A percentile compares a stretch with the other conserved stretches of the same genome.
These are phyloP conservation scores for Pyralis farinalis DNA, from an alignment of 2,888 invertebrate genomes.

Conservation along the genomic window DNA sequence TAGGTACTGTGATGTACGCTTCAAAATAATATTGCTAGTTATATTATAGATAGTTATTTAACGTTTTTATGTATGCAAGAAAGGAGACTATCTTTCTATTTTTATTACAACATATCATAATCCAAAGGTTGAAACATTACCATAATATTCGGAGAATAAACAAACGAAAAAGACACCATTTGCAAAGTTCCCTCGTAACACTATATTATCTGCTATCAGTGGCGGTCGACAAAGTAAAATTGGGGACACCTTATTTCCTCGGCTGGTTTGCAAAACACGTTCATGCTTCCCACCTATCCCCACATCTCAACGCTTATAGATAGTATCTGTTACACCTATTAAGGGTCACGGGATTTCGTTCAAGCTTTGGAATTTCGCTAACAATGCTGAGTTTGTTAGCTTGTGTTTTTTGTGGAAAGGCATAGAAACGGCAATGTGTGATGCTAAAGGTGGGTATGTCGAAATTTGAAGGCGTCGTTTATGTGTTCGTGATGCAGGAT, in stretches of 20 bases:
- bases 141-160: conserved; percentile 33
- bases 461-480: conserved; percentile 33
- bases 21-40: no score
- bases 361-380: conserved; percentile 19
- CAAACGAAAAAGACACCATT: conserved; percentile 49
- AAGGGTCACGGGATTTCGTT: conserved; percentile 24
- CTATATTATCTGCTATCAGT: conserved; percentile 71
- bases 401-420: background rate
- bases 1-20: no score
- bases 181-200: conserved; percentile 58
- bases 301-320: conserved; percentile 79
- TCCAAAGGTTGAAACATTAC: conserved; percentile 15
- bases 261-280: conserved; percentile 79
- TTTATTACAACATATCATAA: conserved; percentile 1
- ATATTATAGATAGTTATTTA: no score
- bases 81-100: no score
- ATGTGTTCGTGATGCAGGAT: conserved; percentile 42
- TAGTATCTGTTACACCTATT: conserved; percentile 75
- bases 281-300: conserved; percentile 78
- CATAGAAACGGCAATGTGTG: conserved; percentile 33
- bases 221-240: conserved; percentile 73
- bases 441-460: conserved; percentile 18
- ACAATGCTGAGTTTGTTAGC: conserved; percentile 36
- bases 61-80: no score
- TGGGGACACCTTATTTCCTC: conserved; percentile 76